phyloP scores from a whole-genome alignment of 2,797 vertebrate genomes.

The Ctenopoma kingsleyae region DNA sequence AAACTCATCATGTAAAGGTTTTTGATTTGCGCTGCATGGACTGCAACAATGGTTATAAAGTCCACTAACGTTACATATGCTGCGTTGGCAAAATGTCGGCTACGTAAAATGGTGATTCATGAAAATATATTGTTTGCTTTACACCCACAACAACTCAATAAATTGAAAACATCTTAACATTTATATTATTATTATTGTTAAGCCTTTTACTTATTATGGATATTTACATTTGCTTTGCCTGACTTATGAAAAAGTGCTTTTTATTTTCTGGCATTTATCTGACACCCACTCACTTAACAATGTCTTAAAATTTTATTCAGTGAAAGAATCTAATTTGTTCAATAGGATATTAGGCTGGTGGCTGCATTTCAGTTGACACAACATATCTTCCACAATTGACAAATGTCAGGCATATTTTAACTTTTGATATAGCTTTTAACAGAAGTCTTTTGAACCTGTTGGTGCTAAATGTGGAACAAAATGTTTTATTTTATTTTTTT shows the following conservation, averaged over 20 bases:
- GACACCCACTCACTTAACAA: slow-evolving; percentile 13
- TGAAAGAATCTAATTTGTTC: slow-evolving; percentile 4
- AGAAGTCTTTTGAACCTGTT: not conserved
- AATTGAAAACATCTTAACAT: slow-evolving; percentile 3
- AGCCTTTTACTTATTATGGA: not conserved
- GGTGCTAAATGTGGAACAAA: not conserved
- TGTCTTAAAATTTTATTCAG: not conserved
- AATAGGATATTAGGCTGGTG: not conserved
- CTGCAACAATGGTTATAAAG: slow-evolving; percentile 3
- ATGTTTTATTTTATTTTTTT: not conserved
- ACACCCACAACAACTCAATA: not conserved
- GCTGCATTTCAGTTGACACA: slow-evolving; percentile 7
- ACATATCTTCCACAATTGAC: not conserved
- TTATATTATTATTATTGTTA: not conserved
- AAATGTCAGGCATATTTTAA: slow-evolving; percentile 8
- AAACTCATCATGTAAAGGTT: not conserved
- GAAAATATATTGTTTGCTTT: slow-evolving; percentile 6
- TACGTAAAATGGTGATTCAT: slow-evolving; percentile 3
- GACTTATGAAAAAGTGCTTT: not conserved
- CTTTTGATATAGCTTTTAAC: not conserved
- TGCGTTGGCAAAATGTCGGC: slow-evolving; percentile 13
- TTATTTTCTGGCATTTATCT: slow-evolving; percentile 21
- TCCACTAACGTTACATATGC: not conserved
- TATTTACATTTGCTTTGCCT: slow-evolving; percentile 8
- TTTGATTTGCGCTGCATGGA: not conserved